Conservation (phyloP, 2,113 vertebrate species). For the Manacus vitellinus region DNA sequence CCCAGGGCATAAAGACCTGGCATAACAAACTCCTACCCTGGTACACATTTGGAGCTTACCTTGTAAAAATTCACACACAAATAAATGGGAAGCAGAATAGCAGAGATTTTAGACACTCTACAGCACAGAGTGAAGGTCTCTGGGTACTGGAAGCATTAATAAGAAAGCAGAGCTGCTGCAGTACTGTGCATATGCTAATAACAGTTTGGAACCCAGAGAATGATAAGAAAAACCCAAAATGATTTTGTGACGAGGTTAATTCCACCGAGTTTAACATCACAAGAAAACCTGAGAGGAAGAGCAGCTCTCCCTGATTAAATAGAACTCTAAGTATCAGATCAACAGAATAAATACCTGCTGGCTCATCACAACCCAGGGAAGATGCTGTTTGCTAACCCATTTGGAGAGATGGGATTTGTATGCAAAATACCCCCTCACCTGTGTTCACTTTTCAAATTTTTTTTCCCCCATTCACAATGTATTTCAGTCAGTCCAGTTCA, state of each 20-base stretch:
- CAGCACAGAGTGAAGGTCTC: background rate
- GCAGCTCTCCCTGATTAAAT: conserved; percentile 13
- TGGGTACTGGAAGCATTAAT: background rate
- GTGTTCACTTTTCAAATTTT: background rate
- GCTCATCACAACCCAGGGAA: background rate
- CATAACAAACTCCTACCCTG: background rate
- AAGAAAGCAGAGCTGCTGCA: background rate
- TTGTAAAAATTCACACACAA: background rate
- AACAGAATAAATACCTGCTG: background rate
- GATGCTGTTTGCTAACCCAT: background rate
- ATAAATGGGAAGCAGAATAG: background rate
- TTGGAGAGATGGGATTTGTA: background rate
- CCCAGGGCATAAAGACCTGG: background rate
- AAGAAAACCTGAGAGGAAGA: conserved; percentile 20
- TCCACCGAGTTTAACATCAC: background rate
- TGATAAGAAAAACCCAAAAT: background rate
- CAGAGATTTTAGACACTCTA: background rate
- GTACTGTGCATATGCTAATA: background rate
- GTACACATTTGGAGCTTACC: background rate
- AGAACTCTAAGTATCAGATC: background rate
- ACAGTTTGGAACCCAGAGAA: background rate
- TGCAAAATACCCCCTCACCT: background rate
- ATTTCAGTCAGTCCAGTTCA: background rate
- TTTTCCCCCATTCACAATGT: background rate
- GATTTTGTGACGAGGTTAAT: conserved; percentile 13